A percentile compares a stretch with the other conserved stretches of the same genome.
Evolutionary conservation across 2,888 invertebrate species (phyloP).

Genomic region (Xanthorhoe spadicearia): DNA sequence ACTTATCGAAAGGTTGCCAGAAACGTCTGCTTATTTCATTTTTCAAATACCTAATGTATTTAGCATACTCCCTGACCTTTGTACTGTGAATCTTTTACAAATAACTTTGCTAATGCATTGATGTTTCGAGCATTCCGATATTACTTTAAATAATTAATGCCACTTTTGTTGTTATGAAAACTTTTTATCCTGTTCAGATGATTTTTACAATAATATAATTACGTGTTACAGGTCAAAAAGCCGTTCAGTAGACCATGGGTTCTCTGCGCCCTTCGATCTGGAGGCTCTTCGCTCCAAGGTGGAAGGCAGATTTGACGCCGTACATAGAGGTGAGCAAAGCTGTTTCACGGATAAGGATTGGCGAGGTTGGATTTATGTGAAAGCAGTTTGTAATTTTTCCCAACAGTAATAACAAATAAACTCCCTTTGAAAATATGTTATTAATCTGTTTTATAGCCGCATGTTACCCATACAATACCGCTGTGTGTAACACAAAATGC

Average conservation of each 20-base stretch:
- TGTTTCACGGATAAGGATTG: neutral
- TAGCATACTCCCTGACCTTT: constrained; percentile 28
- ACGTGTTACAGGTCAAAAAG: constrained; percentile 92
- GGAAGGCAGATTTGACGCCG: constrained; percentile 93
- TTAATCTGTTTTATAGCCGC: neutral
- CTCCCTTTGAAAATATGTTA: neutral
- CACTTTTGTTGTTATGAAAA: neutral
- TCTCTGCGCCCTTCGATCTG: constrained; percentile 93
- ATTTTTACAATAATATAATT: constrained; percentile 23
- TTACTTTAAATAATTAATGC: too few relatives aligned
- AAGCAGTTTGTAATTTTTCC: neutral
- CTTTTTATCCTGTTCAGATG: neutral
- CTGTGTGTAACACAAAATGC: neutral
- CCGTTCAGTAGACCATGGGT: constrained; percentile 95
- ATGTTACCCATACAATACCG: neutral
- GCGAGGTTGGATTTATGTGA: neutral
- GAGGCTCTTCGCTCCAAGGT: constrained; percentile 93
- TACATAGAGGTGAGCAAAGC: constrained; percentile 81
- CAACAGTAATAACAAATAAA: neutral
- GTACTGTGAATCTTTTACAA: constrained; percentile 14
- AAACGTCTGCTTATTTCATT: constrained; percentile 37
- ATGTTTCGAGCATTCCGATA: constrained; percentile 4
- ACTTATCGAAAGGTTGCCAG: constrained; percentile 38
- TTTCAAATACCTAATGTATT: constrained; percentile 34
- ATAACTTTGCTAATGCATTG: constrained; percentile 11